Evolutionary conservation across 2,888 invertebrate genomes (phyloP), one percentile per base, ranked within the genome.

Genomic region (Drosophila borborema): DNA sequence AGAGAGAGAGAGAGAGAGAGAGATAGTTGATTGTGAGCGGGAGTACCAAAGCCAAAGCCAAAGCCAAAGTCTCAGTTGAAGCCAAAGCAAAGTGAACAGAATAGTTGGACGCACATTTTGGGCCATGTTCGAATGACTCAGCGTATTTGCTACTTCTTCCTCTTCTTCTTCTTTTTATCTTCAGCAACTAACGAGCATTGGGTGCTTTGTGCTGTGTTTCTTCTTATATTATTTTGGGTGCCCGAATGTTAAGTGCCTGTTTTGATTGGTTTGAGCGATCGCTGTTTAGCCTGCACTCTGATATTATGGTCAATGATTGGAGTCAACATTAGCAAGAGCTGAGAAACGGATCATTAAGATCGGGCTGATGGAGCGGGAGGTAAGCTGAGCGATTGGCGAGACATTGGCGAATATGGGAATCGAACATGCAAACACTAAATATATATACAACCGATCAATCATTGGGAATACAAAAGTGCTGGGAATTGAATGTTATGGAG

Each of bases 171-270:
- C 45, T 28, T 38, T 49, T 23, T 49, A 23, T 46, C 38, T 51
- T 38, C 31, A 41, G 59, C 43, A 45, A 46, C 56, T 72, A 51
- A 43, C 45, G 31, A 46, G 72, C 53, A 38, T 58, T 65, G 65
- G 40, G 46, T 45, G 38, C 43, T 53, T 65, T 59, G 40, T 56
- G 45, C 62, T 58, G 51, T 61, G 28, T 14, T 12, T 18, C 16
- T 12, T 41, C 16, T 38, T 45, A 40, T 49, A 18, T 48, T 49
- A 20, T 75, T 72, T 79, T 64, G 62, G 65, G 65, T 66, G 74
- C 64, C 76, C 80, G 81, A 83, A 86, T 86, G 89, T 79, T 85
- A 89, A 85, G 84, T 85, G 89, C 77, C 81, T 85, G 84, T 85
- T 89, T 89, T 85, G 84, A 85, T 85, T 89, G 84, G 84, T 79